These are phyloP conservation scores for Strix aluco DNA, from an alignment of 2,113 vertebrate genomes.

Conservation along the genomic window DNA sequence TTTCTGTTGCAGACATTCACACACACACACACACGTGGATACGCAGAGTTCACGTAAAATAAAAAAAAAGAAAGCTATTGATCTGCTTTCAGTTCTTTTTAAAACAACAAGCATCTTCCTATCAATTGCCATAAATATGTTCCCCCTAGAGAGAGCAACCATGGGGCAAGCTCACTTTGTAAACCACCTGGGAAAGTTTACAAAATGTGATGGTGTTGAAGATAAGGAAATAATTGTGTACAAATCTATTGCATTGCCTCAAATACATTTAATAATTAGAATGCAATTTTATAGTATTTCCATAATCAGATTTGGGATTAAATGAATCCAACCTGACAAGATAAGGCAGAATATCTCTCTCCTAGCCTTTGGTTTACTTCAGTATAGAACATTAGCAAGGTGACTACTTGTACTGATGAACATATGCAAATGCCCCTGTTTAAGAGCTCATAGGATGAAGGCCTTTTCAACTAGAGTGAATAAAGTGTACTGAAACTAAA, in stretches of 20 bases:
- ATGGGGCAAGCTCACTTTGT: background rate
- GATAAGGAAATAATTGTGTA: background rate
- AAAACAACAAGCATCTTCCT: background rate
- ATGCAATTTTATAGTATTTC: background rate
- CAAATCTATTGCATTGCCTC: background rate
- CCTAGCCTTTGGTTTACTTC: background rate
- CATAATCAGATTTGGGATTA: background rate
- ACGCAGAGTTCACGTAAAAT: background rate
- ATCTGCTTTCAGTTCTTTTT: background rate
- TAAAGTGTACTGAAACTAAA: background rate
- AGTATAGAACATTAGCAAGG: background rate
- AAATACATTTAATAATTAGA: background rate
- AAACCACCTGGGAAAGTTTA: background rate
- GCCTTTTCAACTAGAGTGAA: background rate
- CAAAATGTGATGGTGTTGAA: background rate
- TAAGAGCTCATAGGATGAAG: background rate
- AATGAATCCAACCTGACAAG: background rate
- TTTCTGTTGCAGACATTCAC: background rate
- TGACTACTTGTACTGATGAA: background rate
- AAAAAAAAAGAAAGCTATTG: background rate
- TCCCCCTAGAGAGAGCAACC: background rate
- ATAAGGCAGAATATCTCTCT: background rate
- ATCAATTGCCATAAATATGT: background rate
- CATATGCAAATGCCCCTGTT: background rate
- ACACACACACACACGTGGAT: accelerated